Conservation (phyloP, 2,113 vertebrate genomes). For the Saimiri boliviensis region DNA sequence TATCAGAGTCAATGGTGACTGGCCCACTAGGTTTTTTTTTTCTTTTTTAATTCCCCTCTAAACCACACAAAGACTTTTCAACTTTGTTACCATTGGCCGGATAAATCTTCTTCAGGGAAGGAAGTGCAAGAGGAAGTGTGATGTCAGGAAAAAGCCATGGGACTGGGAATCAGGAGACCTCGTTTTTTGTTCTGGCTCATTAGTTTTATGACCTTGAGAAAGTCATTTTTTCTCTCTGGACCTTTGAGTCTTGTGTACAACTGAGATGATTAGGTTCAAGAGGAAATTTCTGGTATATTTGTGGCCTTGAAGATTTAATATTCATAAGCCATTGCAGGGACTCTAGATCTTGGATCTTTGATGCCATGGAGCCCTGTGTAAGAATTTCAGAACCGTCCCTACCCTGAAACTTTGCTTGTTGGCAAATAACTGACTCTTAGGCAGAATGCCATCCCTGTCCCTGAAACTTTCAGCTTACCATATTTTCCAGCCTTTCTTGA, state of each 20-base stretch:
- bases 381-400: constrained; percentile 3
- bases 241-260: constrained; percentile 19
- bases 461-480: background rate
- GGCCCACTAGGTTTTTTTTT: background rate
- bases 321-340: background rate
- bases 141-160: constrained; percentile 27
- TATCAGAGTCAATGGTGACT: background rate
- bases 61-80: background rate
- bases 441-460: background rate
- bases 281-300: background rate
- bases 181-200: constrained; percentile 45
- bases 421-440: background rate
- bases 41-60: constrained; percentile 28
- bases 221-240: constrained; percentile 21
- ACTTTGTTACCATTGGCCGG: background rate
- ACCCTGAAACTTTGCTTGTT: background rate
- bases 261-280: constrained; percentile 20
- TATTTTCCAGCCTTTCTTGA: constrained; percentile 10
- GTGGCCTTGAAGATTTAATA: background rate
- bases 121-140: constrained; percentile 55
- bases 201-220: constrained; percentile 56
- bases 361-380: background rate
- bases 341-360: background rate
- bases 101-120: constrained; percentile 45
- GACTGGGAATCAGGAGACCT: constrained; percentile 57